Base-by-base conservation (phyloP, 2,113 vertebrate species). In the Nothobranchius kuhntae region DNA sequence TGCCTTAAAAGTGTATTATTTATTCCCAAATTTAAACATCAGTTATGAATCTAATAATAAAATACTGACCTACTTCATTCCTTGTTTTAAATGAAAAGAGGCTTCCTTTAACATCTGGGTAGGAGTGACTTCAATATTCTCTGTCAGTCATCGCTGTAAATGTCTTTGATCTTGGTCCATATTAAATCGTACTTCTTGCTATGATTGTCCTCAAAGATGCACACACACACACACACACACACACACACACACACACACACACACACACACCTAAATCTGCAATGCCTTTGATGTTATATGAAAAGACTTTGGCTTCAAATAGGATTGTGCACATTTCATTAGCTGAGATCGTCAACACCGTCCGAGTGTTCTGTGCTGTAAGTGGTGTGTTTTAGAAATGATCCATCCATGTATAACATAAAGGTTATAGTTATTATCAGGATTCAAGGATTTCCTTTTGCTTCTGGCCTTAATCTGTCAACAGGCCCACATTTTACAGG, bases 381-480 rank as follows among this genome's bases (percentile, higher is more conserved):
- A 90, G 93, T 80, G 86, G 85, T 80, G 54, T 83, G 17, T 36
- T 58, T 13, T 58, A 44, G n/a, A 3, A 36, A 13, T 21, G 9
- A 44, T 44, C 3, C 7, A 3, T 51, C 14, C 15, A 11, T 47
- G 7, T 36, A 11, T 58, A 11, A 21, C 17, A 55, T 55, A 13
- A 21, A 58, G 9, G n/a, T 17, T 58, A 51, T 17, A 21, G 15
- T 9, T 89, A 61, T 92, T 89, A 82, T 94, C 90, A 89, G 77
- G 86, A 93, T 94, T 94, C 90, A 87, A 70, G 76, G 64, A 70
- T 82, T 89, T 89, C 91, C 88, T 81, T 56, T 62, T 62, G 68
- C 54, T 72, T 56, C 85, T 89, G 93, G 92, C 93, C 88, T 89
- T 90, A 87, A 87, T 93, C 94, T 95, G 94, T 96, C 95, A 95